Conservation (phyloP, 2,797 vertebrate genomes). For the Anas bahamensis region DNA sequence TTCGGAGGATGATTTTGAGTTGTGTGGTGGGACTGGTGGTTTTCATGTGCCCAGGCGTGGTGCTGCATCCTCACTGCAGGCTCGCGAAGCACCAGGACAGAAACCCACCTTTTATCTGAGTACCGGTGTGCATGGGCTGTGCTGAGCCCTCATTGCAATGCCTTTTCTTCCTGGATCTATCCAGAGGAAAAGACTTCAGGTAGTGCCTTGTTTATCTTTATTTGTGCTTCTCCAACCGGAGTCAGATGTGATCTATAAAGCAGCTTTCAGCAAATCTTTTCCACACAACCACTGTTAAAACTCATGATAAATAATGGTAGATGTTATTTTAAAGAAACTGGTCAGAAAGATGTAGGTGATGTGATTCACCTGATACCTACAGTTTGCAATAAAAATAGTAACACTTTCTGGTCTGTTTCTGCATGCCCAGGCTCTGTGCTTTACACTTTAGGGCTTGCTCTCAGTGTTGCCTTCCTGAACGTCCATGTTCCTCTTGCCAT, state of each 20-base stretch:
- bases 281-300: not conserved
- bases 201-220: not conserved
- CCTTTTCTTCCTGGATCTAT: not conserved
- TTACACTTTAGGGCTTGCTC: not conserved
- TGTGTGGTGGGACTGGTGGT: not conserved
- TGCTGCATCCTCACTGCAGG: fast-evolving
- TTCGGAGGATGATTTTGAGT: not conserved
- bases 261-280: not conserved
- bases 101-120: not conserved
- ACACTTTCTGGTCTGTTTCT: not conserved
- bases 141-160: not conserved
- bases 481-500: not conserved
- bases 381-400: not conserved
- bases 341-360: not conserved
- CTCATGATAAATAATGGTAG: not conserved
- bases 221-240: not conserved
- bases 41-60: fast-evolving
- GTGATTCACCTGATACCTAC: not conserved
- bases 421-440: not conserved
- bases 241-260: not conserved
- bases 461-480: not conserved
- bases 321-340: not conserved
- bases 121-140: not conserved
- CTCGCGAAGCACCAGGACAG: not conserved
- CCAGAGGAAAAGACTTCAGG: not conserved